Evolutionary conservation across 2,113 vertebrate species (phyloP).

Genomic region (Chamaetylas fuelleborni): DNA sequence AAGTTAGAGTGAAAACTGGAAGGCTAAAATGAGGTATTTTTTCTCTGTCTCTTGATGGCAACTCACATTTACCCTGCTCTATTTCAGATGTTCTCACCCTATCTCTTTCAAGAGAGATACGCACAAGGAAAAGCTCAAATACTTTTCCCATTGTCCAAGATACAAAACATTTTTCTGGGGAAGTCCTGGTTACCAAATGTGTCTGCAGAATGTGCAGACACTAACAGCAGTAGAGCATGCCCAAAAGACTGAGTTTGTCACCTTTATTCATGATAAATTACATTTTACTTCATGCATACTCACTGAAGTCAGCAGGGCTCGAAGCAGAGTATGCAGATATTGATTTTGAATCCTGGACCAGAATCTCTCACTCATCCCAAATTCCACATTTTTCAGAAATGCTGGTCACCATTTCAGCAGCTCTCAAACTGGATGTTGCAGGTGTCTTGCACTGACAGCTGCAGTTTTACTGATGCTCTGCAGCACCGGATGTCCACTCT

Average conservation of each 20-base stretch:
- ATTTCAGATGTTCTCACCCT: neutral
- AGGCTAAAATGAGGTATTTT: neutral
- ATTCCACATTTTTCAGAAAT: neutral
- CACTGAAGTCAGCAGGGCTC: neutral
- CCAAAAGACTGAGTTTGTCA: neutral
- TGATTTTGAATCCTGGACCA: neutral
- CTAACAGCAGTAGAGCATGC: neutral
- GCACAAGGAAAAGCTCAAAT: neutral
- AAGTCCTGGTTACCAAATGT: neutral
- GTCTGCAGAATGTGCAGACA: neutral
- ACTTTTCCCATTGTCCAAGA: neutral
- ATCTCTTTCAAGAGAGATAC: neutral
- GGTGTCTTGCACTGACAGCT: neutral
- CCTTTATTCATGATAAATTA: neutral
- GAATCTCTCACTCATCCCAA: neutral
- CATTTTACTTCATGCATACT: neutral
- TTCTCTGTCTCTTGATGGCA: neutral
- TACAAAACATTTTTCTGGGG: neutral
- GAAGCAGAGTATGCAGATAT: neutral
- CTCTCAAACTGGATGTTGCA: neutral
- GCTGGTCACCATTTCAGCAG: neutral
- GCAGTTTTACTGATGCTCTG: neutral
- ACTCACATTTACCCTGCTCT: neutral
- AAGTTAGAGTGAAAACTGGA: neutral
- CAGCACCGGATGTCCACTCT: slow-evolving; percentile 25